Evolutionary conservation across 2,113 vertebrate species (phyloP).

Genomic region (Gnathonemus longibarbis): DNA sequence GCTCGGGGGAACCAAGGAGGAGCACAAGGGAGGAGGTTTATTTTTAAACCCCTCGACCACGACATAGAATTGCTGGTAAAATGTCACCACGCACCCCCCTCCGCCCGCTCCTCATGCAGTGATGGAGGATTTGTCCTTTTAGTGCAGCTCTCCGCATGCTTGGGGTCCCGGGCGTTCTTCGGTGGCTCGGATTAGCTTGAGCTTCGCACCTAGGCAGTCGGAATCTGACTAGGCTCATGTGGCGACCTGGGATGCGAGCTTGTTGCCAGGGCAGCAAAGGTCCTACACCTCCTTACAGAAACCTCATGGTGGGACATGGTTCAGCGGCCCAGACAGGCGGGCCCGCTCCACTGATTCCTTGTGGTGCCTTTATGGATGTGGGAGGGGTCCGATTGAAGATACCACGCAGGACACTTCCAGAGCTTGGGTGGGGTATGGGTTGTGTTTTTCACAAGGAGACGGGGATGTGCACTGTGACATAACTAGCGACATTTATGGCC

Average conservation of each 20-base stretch:
- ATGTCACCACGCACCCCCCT: background rate
- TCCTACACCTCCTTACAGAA: background rate
- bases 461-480: background rate
- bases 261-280: background rate
- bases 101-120: background rate
- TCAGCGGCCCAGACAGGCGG: background rate
- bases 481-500: background rate
- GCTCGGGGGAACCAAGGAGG: background rate
- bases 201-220: background rate
- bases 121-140: background rate
- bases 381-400: background rate
- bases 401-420: background rate
- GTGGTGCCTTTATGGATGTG: background rate
- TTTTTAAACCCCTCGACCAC: slow-evolving; percentile 16
- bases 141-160: slow-evolving; percentile 20
- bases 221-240: background rate
- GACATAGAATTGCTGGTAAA: background rate
- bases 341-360: background rate
- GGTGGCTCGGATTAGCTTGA: background rate
- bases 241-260: background rate
- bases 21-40: background rate
- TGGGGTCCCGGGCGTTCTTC: background rate
- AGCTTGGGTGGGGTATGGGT: background rate
- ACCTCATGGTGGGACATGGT: background rate
- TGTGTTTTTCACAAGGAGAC: background rate